Evolutionary conservation across 2,113 vertebrate species (phyloP).

Genomic region (Mola mola): DNA sequence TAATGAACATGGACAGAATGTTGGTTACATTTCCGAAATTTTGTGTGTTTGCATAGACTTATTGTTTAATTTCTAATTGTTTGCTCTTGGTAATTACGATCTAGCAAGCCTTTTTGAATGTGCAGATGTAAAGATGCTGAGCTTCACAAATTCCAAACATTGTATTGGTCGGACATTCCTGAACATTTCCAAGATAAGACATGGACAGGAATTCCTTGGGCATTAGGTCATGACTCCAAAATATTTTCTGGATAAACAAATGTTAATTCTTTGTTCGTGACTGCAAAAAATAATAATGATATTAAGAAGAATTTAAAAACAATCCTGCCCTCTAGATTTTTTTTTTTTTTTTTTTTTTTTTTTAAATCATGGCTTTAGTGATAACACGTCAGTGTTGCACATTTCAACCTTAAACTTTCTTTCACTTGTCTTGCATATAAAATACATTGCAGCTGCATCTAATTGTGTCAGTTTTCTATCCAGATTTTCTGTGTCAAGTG

Average conservation of each 20-base stretch:
- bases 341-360: too few species aligned
- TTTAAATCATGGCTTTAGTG: too few species aligned
- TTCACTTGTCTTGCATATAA: conserved; percentile 14
- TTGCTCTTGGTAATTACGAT: background rate
- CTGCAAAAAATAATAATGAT: background rate
- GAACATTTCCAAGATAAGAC: conserved; percentile 15
- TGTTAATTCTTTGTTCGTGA: background rate
- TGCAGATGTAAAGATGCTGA: conserved; percentile 23
- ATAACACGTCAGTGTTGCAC: background rate
- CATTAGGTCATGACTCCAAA: conserved; percentile 20
- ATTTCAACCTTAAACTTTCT: conserved; percentile 1
- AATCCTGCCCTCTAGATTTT: background rate
- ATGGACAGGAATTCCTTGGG: conserved; percentile 17
- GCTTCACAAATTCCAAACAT: conserved; percentile 35
- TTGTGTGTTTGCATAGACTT: background rate
- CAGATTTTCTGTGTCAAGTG: conserved; percentile 42
- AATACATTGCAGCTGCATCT: conserved; percentile 2
- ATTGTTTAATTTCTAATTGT: background rate
- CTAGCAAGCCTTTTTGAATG: background rate
- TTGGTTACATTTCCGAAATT: background rate
- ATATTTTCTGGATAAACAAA: background rate
- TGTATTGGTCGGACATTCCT: conserved; percentile 14
- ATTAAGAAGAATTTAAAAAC: too few species aligned
- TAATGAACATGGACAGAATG: background rate
- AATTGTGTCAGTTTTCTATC: conserved; percentile 34